phyloP scores from a whole-genome alignment of 1,140 invertebrate species.

The Brachionus calyciflorus region DNA sequence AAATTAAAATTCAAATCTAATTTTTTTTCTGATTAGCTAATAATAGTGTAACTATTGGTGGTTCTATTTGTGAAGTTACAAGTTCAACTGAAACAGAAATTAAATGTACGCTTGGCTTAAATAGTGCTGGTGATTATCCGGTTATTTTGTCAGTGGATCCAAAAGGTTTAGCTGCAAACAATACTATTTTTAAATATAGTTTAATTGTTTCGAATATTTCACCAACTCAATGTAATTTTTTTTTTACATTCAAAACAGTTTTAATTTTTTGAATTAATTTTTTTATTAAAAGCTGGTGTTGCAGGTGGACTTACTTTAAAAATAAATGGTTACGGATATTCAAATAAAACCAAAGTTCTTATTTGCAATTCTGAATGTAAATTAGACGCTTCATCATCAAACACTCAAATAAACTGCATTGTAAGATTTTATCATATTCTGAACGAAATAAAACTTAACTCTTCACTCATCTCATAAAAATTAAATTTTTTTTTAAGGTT shows the following conservation, averaged over 20 bases:
- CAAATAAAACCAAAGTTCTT: background rate
- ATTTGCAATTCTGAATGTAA: background rate
- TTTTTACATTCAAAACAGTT: background rate
- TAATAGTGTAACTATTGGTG: constrained; percentile 49
- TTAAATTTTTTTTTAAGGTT: constrained; percentile 13
- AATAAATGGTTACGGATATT: constrained; percentile 40
- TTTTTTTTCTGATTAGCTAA: background rate
- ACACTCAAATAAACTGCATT: constrained; percentile 25
- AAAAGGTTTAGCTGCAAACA: constrained; percentile 43
- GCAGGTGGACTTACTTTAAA: constrained; percentile 16
- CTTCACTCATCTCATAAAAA: no score
- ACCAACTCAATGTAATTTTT: constrained; percentile 21
- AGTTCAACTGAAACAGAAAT: constrained; percentile 47
- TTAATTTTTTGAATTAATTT: background rate
- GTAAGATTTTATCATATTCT: constrained; percentile 37
- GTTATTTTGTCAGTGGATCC: constrained; percentile 41
- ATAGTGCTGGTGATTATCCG: constrained; percentile 48
- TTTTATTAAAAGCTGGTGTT: constrained; percentile 45
- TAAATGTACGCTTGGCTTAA: constrained; percentile 47
- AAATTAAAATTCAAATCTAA: background rate
- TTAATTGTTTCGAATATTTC: background rate
- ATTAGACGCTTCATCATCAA: background rate
- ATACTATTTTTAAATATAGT: background rate
- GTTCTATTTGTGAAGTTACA: constrained; percentile 47
- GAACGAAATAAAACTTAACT: background rate